Evolutionary conservation across 2,113 vertebrate species (phyloP).

Genomic region (Electrona antarctica): DNA sequence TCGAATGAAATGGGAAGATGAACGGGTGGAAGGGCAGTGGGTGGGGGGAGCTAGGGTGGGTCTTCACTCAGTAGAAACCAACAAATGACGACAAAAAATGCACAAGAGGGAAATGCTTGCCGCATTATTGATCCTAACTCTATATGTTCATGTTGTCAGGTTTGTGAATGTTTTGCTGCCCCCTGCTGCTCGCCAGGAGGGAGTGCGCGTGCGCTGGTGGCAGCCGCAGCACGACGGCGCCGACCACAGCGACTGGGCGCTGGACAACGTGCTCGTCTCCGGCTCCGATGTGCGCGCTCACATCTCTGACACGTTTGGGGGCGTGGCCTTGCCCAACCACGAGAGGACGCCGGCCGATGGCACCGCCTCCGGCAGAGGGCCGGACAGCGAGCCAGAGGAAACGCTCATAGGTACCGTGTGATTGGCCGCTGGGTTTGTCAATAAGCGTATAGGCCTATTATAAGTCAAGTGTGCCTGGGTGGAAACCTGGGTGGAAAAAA

Average conservation of each 20-base stretch:
- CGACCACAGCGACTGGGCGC: constrained; percentile 95
- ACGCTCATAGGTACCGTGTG: constrained; percentile 61
- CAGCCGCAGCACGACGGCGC: constrained; percentile 93
- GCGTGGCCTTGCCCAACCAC: constrained; percentile 87
- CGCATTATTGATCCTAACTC: neutral
- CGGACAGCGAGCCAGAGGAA: constrained; percentile 80
- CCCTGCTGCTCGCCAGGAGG: constrained; percentile 85
- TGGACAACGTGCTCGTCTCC: constrained; percentile 93
- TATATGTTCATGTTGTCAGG: constrained; percentile 63
- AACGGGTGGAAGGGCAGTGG: too few relatives aligned
- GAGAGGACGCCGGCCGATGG: constrained; percentile 89
- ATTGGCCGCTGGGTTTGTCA: too few relatives aligned
- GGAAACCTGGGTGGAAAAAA: too few relatives aligned
- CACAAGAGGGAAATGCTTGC: too few relatives aligned
- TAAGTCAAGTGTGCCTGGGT: too few relatives aligned
- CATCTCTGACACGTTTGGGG: constrained; percentile 95
- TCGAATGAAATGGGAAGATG: too few relatives aligned
- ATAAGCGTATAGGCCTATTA: too few relatives aligned
- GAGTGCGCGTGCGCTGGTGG: constrained; percentile 97
- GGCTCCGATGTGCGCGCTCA: constrained; percentile 91
- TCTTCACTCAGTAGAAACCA: too few relatives aligned
- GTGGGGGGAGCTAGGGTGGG: too few relatives aligned
- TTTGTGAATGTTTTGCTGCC: constrained; percentile 98
- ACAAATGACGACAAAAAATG: too few relatives aligned
- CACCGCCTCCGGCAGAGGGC: constrained; percentile 79